These are phyloP conservation scores for Ophioderma brevispina DNA, from an alignment of 35 echinoderm and acorn worm genomes.

Conservation along the genomic window DNA sequence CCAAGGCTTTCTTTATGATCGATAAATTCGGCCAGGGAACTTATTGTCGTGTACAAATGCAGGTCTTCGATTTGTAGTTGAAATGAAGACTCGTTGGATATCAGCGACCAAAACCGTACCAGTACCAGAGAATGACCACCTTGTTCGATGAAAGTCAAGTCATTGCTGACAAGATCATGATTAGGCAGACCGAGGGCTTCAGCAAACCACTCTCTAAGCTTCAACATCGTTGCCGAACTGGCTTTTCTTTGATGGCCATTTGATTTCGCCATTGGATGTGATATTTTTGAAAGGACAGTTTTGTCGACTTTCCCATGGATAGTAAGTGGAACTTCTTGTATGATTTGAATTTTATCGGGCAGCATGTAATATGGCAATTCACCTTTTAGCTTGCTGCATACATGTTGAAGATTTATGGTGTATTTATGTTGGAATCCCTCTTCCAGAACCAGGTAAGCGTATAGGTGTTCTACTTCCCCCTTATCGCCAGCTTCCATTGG, in stretches of 20 bases:
- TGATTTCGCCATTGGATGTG: background rate
- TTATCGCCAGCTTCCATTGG: background rate
- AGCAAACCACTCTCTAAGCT: background rate
- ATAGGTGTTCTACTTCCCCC: background rate
- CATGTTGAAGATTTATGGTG: background rate
- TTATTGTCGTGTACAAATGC: background rate
- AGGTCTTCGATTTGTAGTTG: background rate
- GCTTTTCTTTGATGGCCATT: background rate
- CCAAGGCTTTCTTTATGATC: background rate
- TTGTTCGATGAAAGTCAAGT: background rate
- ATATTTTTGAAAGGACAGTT: background rate
- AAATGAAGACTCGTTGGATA: background rate
- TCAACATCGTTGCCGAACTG: background rate
- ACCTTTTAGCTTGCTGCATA: background rate
- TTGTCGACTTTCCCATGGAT: background rate
- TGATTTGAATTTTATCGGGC: constrained; percentile 15
- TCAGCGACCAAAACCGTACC: constrained; percentile 8
- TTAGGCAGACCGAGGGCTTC: background rate
- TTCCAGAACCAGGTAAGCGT: background rate
- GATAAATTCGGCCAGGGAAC: background rate
- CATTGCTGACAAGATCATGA: background rate
- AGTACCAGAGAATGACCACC: constrained; percentile 17
- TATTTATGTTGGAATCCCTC: background rate
- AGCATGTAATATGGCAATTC: background rate
- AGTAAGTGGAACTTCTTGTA: constrained; percentile 1